Evolutionary conservation across 2,888 invertebrate species (phyloP).

Genomic region (Lasioglossum lativentre): DNA sequence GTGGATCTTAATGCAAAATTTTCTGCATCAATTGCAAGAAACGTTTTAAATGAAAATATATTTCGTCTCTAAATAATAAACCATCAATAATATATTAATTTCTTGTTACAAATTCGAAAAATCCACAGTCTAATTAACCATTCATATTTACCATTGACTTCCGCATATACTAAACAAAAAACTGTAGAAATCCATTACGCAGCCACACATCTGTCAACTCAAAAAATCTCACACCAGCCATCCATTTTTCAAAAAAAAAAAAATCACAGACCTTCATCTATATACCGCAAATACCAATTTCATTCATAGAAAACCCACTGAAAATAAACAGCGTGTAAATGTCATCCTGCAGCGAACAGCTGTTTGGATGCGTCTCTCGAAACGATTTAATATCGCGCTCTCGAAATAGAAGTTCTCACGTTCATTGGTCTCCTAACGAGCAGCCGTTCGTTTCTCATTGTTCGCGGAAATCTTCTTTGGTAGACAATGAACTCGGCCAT

Average conservation of each 20-base stretch:
- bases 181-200: no score
- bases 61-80: no score
- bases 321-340: background rate
- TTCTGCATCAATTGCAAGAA: no score
- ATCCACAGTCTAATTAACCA: background rate
- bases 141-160: background rate
- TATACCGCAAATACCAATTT: background rate
- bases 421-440: background rate
- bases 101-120: no score
- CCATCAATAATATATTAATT: no score
- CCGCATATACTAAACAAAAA: background rate
- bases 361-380: background rate
- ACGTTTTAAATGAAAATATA: no score
- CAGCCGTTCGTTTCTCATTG: background rate
- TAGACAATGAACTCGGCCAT: background rate
- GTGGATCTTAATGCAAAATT: background rate
- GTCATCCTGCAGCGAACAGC: background rate
- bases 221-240: no score
- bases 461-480: background rate
- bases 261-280: no score
- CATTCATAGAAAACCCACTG: background rate
- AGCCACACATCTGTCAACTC: no score
- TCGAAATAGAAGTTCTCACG: background rate
- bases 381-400: background rate
- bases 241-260: no score